Evolutionary conservation across 2,888 invertebrate genomes (phyloP), one percentile per base, ranked within the genome.

Genomic region (Shargacucullia verbasci): DNA sequence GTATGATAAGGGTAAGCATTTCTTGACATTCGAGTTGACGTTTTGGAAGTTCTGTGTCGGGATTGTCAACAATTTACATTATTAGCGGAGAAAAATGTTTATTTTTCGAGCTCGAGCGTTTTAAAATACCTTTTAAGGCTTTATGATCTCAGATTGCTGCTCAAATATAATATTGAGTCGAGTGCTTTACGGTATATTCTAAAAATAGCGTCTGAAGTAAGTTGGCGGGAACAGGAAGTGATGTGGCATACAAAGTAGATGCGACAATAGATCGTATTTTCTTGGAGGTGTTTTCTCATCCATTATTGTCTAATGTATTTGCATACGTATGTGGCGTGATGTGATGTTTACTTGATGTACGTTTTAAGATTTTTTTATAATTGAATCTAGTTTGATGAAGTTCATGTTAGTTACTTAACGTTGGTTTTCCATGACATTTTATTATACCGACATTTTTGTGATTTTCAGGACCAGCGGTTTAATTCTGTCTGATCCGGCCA

Each of bases 251-350:
- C 56, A 59, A 73, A 74, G 59, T 58, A 59, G 59, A 46, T 45
- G 62, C 59, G 72, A 86, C 85, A 86, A 85, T 85, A 70, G 80
- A 61, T 72, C 70, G 73, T 81, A 80, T 80, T 74, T 84, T 73
- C 72, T 76, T 54, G 58, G 58, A 70, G 70, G 66, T 70, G 66
- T 73, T 79, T 82, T 84, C 83, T 79, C 87, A 81, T 74, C 69
- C 74, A 77, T 83, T 83, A 79, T 82, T 73, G 82, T 80, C 75
- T 79, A 57, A 43, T 43, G 68, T 77, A 86, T 88, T 86, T 85
- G 83, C 86, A 87, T 89, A 83, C 49, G 57, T 63, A 67, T 69
- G 73, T 61, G 59, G 54, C 62, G 40, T 64, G 44, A 48, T 54
- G 35, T 12, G 25, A 25, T 34, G 46, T 47, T 37, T 31, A 49